phyloP scores from a whole-genome alignment of 2,797 vertebrate species.

The Tadarida brasiliensis region DNA sequence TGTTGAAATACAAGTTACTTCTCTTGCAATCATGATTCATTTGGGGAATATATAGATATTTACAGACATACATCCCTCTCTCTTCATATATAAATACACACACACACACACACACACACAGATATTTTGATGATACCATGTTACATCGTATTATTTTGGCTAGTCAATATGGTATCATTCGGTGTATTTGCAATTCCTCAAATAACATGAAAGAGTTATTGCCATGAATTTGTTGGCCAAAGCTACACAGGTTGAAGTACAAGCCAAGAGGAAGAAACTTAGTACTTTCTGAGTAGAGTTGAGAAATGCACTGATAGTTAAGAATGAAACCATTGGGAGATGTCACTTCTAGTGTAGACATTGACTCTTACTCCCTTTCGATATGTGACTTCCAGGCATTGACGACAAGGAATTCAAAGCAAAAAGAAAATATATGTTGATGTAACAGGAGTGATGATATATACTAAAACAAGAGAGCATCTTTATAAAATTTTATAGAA shows the following conservation, averaged over 20 bases:
- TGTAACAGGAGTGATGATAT: background rate
- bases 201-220: background rate
- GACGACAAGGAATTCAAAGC: background rate
- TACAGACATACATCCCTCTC: background rate
- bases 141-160: background rate
- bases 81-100: too few relatives aligned
- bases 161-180: background rate
- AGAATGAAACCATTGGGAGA: background rate
- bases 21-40: background rate
- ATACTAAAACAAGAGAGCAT: background rate
- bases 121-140: background rate
- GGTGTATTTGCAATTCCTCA: background rate
- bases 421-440: background rate
- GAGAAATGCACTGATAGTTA: background rate
- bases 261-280: background rate
- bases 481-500: background rate
- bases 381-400: background rate
- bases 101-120: background rate
- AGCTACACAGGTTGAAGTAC: background rate
- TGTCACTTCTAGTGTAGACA: background rate
- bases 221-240: background rate
- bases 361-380: background rate
- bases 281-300: background rate
- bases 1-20: background rate
- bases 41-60: background rate